phyloP scores from a whole-genome alignment of 2,888 invertebrate genomes.

The Galeruca laticollis region DNA sequence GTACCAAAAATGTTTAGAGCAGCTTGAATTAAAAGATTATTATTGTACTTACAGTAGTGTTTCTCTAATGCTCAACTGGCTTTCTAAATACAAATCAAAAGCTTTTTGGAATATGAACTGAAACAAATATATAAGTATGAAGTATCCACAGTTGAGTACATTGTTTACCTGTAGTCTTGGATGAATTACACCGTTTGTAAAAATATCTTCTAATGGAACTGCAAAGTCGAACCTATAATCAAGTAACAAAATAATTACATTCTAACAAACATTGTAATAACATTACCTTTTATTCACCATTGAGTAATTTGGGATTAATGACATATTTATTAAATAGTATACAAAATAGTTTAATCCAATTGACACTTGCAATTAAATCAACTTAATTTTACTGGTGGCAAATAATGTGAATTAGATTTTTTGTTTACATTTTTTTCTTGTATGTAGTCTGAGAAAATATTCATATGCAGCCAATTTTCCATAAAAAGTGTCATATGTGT shows the following conservation, averaged over 20 bases:
- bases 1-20: slow-evolving; percentile 4
- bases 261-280: background rate
- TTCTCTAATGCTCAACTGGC: slow-evolving; percentile 32
- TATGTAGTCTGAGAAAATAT: background rate
- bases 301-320: background rate
- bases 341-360: background rate
- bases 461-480: background rate
- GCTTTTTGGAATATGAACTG: slow-evolving; percentile 48
- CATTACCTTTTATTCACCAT: slow-evolving; percentile 14
- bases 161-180: slow-evolving; percentile 49
- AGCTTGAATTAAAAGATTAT: background rate
- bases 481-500: background rate
- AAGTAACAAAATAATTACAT: slow-evolving; percentile 5
- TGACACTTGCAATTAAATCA: background rate
- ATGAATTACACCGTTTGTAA: slow-evolving; percentile 51
- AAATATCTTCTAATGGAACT: slow-evolving; percentile 55
- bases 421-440: background rate
- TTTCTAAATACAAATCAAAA: slow-evolving; percentile 35
- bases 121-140: slow-evolving; percentile 31
- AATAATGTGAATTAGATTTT: background rate
- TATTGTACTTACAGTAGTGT: slow-evolving; percentile 45
- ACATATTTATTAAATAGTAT: slow-evolving; percentile 1
- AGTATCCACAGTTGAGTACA: background rate
- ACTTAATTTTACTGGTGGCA: background rate
- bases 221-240: slow-evolving; percentile 53